Conservation (phyloP, 2,888 invertebrate species). For the Ferrisia virgata region DNA sequence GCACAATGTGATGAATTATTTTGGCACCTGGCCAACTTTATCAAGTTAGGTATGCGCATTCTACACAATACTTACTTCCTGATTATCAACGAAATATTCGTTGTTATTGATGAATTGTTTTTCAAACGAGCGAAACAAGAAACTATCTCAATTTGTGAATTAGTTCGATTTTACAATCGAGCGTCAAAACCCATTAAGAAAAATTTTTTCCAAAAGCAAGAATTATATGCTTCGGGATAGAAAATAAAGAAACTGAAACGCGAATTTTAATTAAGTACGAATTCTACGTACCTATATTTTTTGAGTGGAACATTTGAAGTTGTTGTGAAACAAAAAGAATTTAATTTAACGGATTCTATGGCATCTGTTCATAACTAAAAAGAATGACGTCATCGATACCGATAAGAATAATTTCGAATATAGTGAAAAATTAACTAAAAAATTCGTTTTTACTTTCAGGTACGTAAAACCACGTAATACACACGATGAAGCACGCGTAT, state of each 20-base stretch:
- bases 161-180: not conserved
- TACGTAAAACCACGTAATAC: too few species aligned
- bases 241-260: not conserved
- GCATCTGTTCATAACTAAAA: not conserved
- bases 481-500: not conserved
- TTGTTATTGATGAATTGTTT: not conserved
- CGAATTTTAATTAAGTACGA: not conserved
- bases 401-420: not conserved
- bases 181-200: not conserved
- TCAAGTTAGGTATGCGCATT: too few species aligned
- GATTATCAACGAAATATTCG: not conserved
- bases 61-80: not conserved
- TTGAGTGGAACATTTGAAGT: not conserved
- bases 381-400: not conserved
- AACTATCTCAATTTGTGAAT: not conserved
- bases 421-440: not conserved
- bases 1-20: too few species aligned
- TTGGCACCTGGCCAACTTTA: too few species aligned
- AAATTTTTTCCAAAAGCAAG: not conserved
- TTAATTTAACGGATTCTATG: not conserved
- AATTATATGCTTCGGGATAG: not conserved
- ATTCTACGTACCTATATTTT: not conserved
- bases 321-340: slow-evolving; percentile 7
- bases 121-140: too few species aligned
- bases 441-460: not conserved